These are phyloP conservation scores for Xylota sylvarum DNA, from an alignment of 2,888 invertebrate species.

Conservation along the genomic window DNA sequence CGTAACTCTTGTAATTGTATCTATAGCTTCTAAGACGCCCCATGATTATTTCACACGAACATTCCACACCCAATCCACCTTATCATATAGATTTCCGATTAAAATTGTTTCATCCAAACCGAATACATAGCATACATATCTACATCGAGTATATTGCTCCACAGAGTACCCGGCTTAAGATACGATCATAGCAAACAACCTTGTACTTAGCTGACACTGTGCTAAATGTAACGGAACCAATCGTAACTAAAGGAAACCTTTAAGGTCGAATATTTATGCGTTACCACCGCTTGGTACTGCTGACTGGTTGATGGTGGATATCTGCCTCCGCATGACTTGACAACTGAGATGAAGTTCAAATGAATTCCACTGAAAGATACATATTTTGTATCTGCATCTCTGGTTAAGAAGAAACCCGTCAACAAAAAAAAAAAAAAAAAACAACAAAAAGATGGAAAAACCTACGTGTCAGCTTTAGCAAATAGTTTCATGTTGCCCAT, in stretches of 20 bases:
- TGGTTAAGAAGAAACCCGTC: background rate
- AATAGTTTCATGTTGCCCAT: conserved; percentile 30
- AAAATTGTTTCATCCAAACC: background rate
- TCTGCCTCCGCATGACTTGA: conserved; percentile 21
- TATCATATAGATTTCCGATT: background rate
- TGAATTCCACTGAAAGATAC: background rate
- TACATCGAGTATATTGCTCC: too few species aligned
- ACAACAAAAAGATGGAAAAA: background rate
- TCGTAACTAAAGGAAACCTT: conserved; percentile 31
- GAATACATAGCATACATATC: background rate
- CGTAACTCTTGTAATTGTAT: conserved; percentile 4
- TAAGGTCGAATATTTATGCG: conserved; percentile 21
- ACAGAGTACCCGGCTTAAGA: background rate
- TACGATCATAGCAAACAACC: background rate
- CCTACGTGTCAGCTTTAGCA: conserved; percentile 27
- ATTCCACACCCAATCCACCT: background rate
- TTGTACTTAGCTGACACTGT: conserved; percentile 26
- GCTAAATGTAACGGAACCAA: background rate
- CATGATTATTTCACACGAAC: background rate
- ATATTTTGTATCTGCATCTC: background rate
- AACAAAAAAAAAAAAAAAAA: background rate
- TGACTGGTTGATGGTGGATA: background rate
- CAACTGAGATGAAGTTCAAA: conserved; percentile 22
- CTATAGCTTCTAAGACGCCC: background rate
- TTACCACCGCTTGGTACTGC: background rate